Evolutionary conservation across 2,888 invertebrate species (phyloP), one percentile per base, ranked within the genome.

Genomic region (Buathra laborator): DNA sequence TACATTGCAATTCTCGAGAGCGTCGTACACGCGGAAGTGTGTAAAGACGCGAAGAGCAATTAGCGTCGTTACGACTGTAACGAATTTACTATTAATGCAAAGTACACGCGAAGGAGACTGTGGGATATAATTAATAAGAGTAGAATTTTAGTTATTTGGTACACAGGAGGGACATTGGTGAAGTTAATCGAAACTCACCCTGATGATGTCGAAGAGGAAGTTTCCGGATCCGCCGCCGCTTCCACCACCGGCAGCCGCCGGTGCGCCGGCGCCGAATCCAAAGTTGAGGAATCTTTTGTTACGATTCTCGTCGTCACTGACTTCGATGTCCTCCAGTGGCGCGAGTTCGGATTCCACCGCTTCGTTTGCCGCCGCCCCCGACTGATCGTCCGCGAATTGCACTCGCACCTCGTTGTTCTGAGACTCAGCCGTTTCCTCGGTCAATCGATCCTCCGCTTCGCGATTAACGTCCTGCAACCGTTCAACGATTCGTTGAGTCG

Each of bases 201-300:
- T 96, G 94, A 98, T 97, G 93, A 97, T 96, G 94, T 98, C 98
- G 94, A 98, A 97, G 89, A 98, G 95, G 95, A 98, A 97, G 95
- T 98, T 98, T 86, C 98, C 98, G 72, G 97, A 97, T 78, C 97
- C 97, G 87, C 96, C 97, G 12, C 94, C 94, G 86, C 94, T 92
- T 56, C 94, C 94, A 51, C 92, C 93, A n/a, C 91, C 91, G 70
- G 91, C 89, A 64, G 92, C 95, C 95, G 24, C 94, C 94, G 77
- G 83, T 84, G 24, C 89, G 83, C 87, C 37, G 90, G 88, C 94
- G 24, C 93, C 94, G 37, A 93, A 92, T 62, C 96, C 96, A 93
- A 96, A 96, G 92, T 95, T 96, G 91, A 96, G 94, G 94, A 96
- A 97, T 95, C 98, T 95, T 94, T 98, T 98, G 94, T 97, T 97